Evolutionary conservation across 2,888 invertebrate species (phyloP), one percentile per base, ranked within the genome.

Genomic region (Cataglyphis rosenhaueri): DNA sequence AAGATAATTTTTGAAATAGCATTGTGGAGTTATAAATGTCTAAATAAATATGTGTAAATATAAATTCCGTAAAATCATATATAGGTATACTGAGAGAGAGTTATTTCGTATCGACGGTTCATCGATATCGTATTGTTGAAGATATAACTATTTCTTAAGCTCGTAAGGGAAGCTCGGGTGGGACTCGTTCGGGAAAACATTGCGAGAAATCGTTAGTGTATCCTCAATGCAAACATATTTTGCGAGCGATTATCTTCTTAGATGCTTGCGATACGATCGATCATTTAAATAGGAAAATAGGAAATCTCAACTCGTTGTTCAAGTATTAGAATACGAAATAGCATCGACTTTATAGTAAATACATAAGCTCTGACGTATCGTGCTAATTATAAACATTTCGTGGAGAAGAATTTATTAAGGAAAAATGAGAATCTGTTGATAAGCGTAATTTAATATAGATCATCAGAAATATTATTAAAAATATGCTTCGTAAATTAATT

Each of bases 171-270:
- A n/a, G n/a, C n/a, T n/a, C 84, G 84, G 84, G 76, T 84, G 86
- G 86, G 87, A 89, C 89, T 88, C 88, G 84, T 85, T 88, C 73
- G 76, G 85, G 83, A 87, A 86, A 87, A 85, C 85, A 88, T 89
- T 92, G 87, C 86, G 65, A 84, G 64, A 88, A 86, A 88, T 86
- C 88, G 91, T 91, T 92, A 91, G 87, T 88, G 85, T 88, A 79
- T 79, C 84, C 86, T 86, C 87, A 85, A 85, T 85, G 88, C 86
- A 84, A 84, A 81, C 79, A 83, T 86, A 85, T 87, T 88, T 91
- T 86, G 81, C 85, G 86, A 86, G 89, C 87, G 86, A 92, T 91
- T 86, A 89, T 88, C 79, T 88, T 85, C 78, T 35, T 75, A 86
- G 86, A 84, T 84, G 59, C 74, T 64, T 59, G 44, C 74, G 70